Percentiles rank a stretch among this genome's conserved stretches.
Conservation (phyloP, 2,797 vertebrate genomes). For the Sciurus carolinensis region DNA sequence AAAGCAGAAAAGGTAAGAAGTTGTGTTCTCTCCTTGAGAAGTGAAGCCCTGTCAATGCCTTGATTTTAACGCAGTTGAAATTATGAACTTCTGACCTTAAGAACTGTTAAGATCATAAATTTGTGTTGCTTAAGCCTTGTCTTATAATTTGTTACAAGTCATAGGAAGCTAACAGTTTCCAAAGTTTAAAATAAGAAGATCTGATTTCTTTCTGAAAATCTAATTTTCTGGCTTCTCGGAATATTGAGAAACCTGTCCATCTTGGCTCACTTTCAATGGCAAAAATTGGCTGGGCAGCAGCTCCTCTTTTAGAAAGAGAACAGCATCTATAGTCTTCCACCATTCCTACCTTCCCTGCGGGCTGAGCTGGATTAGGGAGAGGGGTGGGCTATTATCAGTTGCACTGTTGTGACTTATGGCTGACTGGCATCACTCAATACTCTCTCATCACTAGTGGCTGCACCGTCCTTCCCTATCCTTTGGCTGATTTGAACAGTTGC, state of each 20-base stretch:
- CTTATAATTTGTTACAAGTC: background rate
- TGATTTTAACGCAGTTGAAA: background rate
- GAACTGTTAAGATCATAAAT: background rate
- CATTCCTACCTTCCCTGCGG: background rate
- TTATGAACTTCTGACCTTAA: background rate
- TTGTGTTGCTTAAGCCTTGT: background rate
- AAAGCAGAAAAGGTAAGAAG: background rate
- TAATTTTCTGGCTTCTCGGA: background rate
- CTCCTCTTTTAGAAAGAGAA: background rate
- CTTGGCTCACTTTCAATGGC: background rate
- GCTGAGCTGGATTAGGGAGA: background rate
- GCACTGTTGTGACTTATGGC: no score
- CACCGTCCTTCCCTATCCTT: background rate
- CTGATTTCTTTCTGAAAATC: background rate
- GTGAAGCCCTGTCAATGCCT: background rate
- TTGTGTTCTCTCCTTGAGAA: background rate
- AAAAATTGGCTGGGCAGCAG: background rate
- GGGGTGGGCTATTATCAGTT: fast-evolving
- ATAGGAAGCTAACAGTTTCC: background rate
- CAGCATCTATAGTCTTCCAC: no score
- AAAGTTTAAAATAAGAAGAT: background rate
- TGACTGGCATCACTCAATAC: background rate
- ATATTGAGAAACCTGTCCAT: background rate
- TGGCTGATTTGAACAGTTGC: background rate
- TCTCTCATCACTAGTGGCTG: background rate